Conservation (phyloP, 1,140 invertebrate genomes). For the Xylocopa sonorina region DNA sequence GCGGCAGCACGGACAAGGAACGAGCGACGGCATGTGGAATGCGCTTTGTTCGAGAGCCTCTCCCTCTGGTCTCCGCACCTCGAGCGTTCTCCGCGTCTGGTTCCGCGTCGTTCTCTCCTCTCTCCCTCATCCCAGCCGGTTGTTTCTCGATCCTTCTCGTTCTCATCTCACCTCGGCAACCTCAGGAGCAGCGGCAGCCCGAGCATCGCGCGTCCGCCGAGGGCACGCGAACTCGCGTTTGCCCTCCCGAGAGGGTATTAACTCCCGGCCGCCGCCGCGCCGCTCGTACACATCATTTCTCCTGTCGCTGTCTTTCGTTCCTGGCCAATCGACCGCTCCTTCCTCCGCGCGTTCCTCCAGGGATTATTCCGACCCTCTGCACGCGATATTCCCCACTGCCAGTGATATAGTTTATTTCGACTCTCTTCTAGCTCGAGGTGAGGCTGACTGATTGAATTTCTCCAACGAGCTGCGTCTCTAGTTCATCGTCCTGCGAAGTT, state of each 20-base stretch:
- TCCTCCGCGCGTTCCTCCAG: not conserved
- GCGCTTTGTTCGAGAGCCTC: constrained; percentile 75
- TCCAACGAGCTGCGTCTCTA: no score
- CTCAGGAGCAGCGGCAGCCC: constrained; percentile 61
- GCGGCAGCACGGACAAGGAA: constrained; percentile 71
- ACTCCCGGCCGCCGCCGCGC: constrained; percentile 8
- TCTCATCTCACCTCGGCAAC: constrained; percentile 70
- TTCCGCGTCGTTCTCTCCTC: constrained; percentile 32
- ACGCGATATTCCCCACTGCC: no score
- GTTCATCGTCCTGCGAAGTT: no score
- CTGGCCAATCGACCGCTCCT: not conserved
- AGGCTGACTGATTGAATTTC: no score
- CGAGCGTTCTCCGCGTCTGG: constrained; percentile 36
- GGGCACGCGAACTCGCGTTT: constrained; percentile 58
- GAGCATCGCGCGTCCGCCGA: constrained; percentile 46
- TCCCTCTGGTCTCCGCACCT: constrained; percentile 37
- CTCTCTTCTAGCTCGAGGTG: no score
- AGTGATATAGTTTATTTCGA: no score
- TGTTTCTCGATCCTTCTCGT: constrained; percentile 51
- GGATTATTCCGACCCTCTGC: not conserved
- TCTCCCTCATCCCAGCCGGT: constrained; percentile 24
- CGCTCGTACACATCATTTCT: constrained; percentile 9
- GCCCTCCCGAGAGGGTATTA: constrained; percentile 54
- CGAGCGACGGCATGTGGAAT: constrained; percentile 77
- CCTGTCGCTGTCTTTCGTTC: not conserved